A percentile compares a stretch with the other conserved stretches of the same genome.
Conservation (phyloP, 2,797 vertebrate species). For the Sorex maritimensis region DNA sequence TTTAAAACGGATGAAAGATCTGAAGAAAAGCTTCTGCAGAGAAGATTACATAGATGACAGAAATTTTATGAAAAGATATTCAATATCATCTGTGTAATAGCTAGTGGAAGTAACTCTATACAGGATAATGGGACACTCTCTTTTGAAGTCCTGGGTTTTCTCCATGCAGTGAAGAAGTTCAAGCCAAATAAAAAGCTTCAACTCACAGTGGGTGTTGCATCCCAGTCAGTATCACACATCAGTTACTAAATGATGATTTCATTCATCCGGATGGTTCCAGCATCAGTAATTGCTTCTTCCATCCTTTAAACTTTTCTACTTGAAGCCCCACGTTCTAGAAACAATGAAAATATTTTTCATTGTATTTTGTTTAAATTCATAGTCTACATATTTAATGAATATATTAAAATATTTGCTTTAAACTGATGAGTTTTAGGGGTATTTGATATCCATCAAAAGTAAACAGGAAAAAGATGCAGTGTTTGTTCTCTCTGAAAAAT, state of each 20-base stretch:
- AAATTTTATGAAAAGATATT: not conserved
- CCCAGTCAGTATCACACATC: not conserved
- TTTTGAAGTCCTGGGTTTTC: not conserved
- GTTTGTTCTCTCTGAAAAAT: not conserved
- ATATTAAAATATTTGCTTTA: not conserved
- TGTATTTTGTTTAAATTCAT: not conserved
- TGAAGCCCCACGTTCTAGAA: not conserved
- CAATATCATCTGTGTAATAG: not conserved
- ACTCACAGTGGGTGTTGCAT: not conserved
- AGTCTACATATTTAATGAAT: not conserved
- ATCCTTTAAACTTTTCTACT: not conserved
- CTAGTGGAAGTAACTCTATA: not conserved
- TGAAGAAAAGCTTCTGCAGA: not conserved
- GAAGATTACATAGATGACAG: not conserved
- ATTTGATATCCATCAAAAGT: not conserved
- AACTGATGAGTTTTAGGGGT: not conserved
- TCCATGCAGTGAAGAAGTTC: not conserved
- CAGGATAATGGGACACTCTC: not conserved
- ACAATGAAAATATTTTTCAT: not conserved
- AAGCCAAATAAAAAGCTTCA: not conserved
- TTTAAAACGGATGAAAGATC: slow-evolving; percentile 40
- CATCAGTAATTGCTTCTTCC: not conserved
- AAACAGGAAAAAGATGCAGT: not conserved
- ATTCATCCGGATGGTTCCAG: not conserved
- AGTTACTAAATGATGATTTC: not conserved